Evolutionary conservation across 2,113 vertebrate species (phyloP).

Genomic region (Carettochelys insculpta): DNA sequence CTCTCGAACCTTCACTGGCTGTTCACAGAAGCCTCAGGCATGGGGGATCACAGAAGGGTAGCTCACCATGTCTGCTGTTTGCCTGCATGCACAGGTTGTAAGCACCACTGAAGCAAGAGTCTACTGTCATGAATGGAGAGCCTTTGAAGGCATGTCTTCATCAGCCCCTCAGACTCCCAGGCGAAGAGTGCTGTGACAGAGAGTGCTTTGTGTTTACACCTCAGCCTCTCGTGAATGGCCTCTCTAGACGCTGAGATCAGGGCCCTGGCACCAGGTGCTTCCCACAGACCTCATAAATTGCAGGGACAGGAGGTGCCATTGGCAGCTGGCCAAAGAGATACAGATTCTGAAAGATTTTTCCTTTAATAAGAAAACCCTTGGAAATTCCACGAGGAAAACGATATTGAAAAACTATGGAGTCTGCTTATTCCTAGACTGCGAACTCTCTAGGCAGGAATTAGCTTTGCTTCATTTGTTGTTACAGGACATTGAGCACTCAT

Average conservation of each 20-base stretch:
- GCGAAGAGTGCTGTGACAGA: background rate
- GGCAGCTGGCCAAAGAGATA: background rate
- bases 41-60: background rate
- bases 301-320: background rate
- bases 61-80: background rate
- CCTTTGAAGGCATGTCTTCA: background rate
- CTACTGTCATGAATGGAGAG: no score
- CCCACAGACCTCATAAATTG: background rate
- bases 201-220: background rate
- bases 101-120: background rate
- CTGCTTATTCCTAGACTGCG: background rate
- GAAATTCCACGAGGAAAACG: background rate
- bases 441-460: slow-evolving; percentile 29
- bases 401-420: slow-evolving; percentile 21
- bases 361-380: background rate
- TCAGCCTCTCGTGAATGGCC: background rate
- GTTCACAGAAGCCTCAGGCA: background rate
- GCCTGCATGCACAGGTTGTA: background rate
- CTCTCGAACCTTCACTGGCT: background rate
- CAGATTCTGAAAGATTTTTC: background rate
- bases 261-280: background rate
- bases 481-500: background rate
- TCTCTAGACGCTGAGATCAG: background rate
- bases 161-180: background rate
- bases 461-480: slow-evolving; percentile 4